Evolutionary conservation across 2,888 invertebrate species (phyloP), one percentile per base, ranked within the genome.

Genomic region (Thecophora atra): DNA sequence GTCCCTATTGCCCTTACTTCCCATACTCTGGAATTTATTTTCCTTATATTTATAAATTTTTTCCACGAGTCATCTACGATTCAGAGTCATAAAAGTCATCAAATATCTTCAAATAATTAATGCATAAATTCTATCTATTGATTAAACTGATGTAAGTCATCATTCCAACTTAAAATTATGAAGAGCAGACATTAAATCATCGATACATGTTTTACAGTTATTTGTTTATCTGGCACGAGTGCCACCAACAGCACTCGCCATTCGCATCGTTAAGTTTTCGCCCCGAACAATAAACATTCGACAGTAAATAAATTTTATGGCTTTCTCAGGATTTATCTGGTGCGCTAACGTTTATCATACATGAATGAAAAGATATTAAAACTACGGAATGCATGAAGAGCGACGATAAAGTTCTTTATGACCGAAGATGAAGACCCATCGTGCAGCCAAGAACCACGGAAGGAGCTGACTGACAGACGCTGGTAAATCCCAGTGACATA

Each of bases 401-500:
- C 54, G 42, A 37, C 28, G 5, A 52, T 60, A 62, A 51, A 30
- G 26, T 30, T 30, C 52, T 62, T 37, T 68, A 51, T 64, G 8
- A 19, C 19, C 11, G 19, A 8, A 3, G 42, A 63, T 37, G 15
- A 28, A 15, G 30, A 28, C 3, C 17, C 19, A n/a, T 11, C 15
- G 28, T 13, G 42, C 62, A 30, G 15, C 21, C 19, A 28, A 28
- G 26, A n/a, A n/a, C n/a, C n/a, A n/a, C 51, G 15, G 26, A 24
- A 11, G 64, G 65, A 42, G 64, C 64, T 65, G 63, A 56, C 70
- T 64, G 68, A 70, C 60, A 73, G 72, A 72, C 73, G 42, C 24
- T 68, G 42, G 54, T 42, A n/a, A 47, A 60, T 28, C 62, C 30
- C 62, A 26, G 71, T 77, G 77, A 76, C 77, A 76, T 73, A 66